phyloP scores from a whole-genome alignment of 2,888 invertebrate species.

The Cephus runcator region DNA sequence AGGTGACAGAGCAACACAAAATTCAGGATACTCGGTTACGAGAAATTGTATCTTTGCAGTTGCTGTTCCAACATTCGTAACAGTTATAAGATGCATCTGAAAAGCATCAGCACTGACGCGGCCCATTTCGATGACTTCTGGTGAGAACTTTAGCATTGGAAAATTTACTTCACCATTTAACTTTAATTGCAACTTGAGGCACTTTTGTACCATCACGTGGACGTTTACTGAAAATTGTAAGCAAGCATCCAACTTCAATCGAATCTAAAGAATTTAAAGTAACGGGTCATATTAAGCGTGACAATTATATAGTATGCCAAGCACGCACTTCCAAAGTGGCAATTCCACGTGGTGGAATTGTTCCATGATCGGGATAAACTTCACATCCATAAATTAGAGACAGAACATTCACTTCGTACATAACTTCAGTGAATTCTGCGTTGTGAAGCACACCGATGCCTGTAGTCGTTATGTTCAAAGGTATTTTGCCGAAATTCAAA shows the following conservation, averaged over 20 bases:
- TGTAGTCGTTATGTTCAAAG: constrained; percentile 55
- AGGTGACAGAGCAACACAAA: constrained; percentile 44
- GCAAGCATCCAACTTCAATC: constrained; percentile 36
- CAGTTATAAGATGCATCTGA: constrained; percentile 46
- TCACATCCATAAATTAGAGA: constrained; percentile 31
- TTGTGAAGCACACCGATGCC: constrained; percentile 39
- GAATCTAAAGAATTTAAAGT: constrained; percentile 24
- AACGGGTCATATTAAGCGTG: not conserved
- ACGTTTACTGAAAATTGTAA: constrained; percentile 30
- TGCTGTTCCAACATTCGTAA: constrained; percentile 52
- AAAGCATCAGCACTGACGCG: constrained; percentile 62
- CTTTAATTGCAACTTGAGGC: constrained; percentile 27
- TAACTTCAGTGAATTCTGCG: constrained; percentile 30
- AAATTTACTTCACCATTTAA: constrained; percentile 50
- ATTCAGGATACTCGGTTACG: constrained; percentile 58
- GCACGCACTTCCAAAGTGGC: constrained; percentile 31
- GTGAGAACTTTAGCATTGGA: constrained; percentile 66
- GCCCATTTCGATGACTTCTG: constrained; percentile 67
- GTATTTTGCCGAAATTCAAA: constrained; percentile 54
- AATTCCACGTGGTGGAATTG: constrained; percentile 40
- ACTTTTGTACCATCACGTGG: constrained; percentile 33
- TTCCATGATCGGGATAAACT: constrained; percentile 33
- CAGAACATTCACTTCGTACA: constrained; percentile 36
- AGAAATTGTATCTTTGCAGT: constrained; percentile 48
- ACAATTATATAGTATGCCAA: not conserved